Evolutionary conservation across 2,888 invertebrate species (phyloP).

Genomic region (Nemapogon koenigi): DNA sequence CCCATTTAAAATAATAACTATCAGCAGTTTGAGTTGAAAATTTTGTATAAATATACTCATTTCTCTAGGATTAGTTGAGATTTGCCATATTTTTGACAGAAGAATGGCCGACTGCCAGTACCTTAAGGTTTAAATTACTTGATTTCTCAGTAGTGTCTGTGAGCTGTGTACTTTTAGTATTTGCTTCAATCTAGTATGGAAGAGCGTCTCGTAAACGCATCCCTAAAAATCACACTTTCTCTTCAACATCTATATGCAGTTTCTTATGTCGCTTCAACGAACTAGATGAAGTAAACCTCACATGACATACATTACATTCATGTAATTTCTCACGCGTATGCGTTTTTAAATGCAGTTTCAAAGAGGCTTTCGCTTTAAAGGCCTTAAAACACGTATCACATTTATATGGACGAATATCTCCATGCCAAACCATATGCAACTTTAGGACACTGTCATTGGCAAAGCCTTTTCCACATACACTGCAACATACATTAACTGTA

Average conservation of each 20-base stretch:
- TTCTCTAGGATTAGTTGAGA: too few relatives aligned
- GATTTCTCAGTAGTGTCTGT: too few relatives aligned
- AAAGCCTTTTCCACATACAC: constrained; percentile 28
- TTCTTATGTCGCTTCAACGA: constrained; percentile 21
- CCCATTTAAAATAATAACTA: too few relatives aligned
- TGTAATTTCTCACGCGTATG: constrained; percentile 19
- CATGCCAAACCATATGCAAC: constrained; percentile 31
- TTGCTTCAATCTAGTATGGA: too few relatives aligned
- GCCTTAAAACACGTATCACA: constrained; percentile 28
- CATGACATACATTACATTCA: constrained; percentile 16
- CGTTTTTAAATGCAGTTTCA: constrained; percentile 23
- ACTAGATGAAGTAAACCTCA: constrained; percentile 16
- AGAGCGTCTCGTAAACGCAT: too few relatives aligned
- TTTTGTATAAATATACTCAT: too few relatives aligned
- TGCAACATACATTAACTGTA: constrained; percentile 25
- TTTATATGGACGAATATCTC: constrained; percentile 24
- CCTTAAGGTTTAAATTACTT: too few relatives aligned
- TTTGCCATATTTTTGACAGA: too few relatives aligned
- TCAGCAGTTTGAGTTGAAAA: too few relatives aligned
- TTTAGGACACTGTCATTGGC: constrained; percentile 19
- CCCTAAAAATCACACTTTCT: too few relatives aligned
- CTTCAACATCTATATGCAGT: constrained; percentile 25
- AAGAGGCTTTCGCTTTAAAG: constrained; percentile 27
- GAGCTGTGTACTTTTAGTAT: too few relatives aligned
- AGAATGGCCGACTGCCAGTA: too few relatives aligned